phyloP scores from a whole-genome alignment of 1,140 invertebrate genomes.

The Leptoteleia sp. region DNA sequence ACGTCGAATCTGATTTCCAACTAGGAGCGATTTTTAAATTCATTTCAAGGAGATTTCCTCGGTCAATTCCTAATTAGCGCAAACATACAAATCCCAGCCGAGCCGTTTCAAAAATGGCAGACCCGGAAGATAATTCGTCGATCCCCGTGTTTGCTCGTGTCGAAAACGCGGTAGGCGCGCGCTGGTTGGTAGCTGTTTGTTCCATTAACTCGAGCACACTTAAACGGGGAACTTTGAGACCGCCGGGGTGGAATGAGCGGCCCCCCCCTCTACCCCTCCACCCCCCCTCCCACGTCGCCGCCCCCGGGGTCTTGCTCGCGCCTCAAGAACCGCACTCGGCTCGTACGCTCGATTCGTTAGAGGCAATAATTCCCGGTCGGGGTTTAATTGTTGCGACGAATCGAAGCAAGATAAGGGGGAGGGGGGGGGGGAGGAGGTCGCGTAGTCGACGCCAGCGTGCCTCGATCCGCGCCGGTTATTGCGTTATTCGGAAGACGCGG shows the following conservation, averaged over 20 bases:
- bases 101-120: slow-evolving; percentile 29
- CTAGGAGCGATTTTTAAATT: too few species aligned
- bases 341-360: slow-evolving; percentile 46
- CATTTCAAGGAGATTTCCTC: neutral
- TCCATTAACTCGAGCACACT: slow-evolving; percentile 65
- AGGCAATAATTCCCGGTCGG: slow-evolving; percentile 43
- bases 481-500: neutral
- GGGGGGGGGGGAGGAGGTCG: too few species aligned
- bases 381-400: slow-evolving; percentile 55
- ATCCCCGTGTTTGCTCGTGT: slow-evolving; percentile 37
- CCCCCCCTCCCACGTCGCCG: too few species aligned
- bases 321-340: slow-evolving; percentile 18
- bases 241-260: slow-evolving; percentile 12
- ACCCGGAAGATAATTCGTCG: slow-evolving; percentile 30
- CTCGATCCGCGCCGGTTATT: slow-evolving; percentile 7
- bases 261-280: slow-evolving; percentile 1
- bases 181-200: slow-evolving; percentile 60
- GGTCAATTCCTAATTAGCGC: slow-evolving; percentile 26
- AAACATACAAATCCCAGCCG: slow-evolving; percentile 22
- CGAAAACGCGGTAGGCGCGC: slow-evolving; percentile 46
- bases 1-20: too few species aligned
- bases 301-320: slow-evolving; percentile 1
- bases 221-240: slow-evolving; percentile 48
- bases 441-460: neutral
- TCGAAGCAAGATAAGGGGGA: too few species aligned